Evolutionary conservation across 2,888 invertebrate genomes (phyloP), one percentile per base, ranked within the genome.

Genomic region (Chymomyza amoena): DNA sequence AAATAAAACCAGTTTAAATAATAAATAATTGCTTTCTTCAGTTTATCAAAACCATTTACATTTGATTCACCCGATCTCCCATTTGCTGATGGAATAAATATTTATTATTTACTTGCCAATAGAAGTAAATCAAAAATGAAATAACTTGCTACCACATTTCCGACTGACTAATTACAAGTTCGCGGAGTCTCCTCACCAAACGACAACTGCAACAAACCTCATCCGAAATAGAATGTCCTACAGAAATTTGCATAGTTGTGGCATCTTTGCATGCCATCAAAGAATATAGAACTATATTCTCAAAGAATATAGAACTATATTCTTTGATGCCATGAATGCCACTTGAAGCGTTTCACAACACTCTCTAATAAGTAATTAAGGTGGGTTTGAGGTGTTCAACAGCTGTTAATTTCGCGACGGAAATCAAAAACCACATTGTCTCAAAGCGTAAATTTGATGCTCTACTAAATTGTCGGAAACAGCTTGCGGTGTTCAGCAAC

Each of bases 371-470:
- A 25, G 3, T 25, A 2, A 0, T 25, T 3, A 4, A 6, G 6
- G 39, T 45, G 13, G 10, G 0, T 45, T 45, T 45, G 39, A 45
- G 39, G 13, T 45, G 39, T 1, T 13, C 6, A 45, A 15, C 13
- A 45, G 13, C 39, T 45, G 18, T 0, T 1, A 16, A 18, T 13
- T 54, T 18, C 18, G 54, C 2, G 9, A 13, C 9, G 54, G 9
- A 54, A 54, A 54, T 15, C 54, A 16, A 15, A 36, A 15, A 13
- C 32, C 70, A 45, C 64, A 77, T 68, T 73, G 80, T 79, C 77
- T 86, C 71, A 79, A 72, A 76, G 84, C 77, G 80, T 84, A 80
- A 86, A 86, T 84, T 77, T 78, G 73, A 68, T 70, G 76, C 76
- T 73, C 32, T 32, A 32, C 32, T 7, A 32, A 32, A 4, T 7